Evolutionary conservation across 1,140 invertebrate genomes (phyloP), one percentile per base, ranked within the genome.

Genomic region (Pinna nobilis): DNA sequence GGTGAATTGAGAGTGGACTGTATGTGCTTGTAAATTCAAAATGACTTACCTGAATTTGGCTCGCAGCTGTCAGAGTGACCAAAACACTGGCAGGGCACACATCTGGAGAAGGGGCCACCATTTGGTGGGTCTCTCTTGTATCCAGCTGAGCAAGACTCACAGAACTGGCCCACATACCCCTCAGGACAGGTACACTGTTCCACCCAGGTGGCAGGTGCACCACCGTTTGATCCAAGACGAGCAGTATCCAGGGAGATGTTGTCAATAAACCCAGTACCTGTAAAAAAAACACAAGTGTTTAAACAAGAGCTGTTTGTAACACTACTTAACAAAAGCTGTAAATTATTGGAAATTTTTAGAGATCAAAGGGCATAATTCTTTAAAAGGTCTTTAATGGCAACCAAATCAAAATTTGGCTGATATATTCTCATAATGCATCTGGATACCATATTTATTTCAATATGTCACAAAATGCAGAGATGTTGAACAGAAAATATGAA

Each of bases 31-130:
- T 35, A 20, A 59, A 39, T 41, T 30, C 28, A 63, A 18, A 37
- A 33, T 20, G 6, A 84, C 84, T 84, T 87, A 94, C 95, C 97
- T 55, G 96, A 96, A 83, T 98, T 96, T 9, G 95, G 94, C 83
- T 99, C 97, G 90, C 98, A 99, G 80, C 95, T 95, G 68, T 97
- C 95, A 0, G 97, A 97, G 86, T 99, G 98, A 2, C 94, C 93
- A 79, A 99, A 96, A 86, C 98, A 99, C 79, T 97, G 95, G 87
- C 98, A 99, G 50, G 95, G 95, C 25, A 99, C 94, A 88, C 98
- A 99, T 2, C 93, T 92, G 53, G 96, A 94, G 84, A 98, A 98
- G 0, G 96, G 94, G 13, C 97, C 97, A 9, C 96, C 96, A 76
- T 94, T 93, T 0, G 95, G 92, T 0, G 96, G 95, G 76, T 95